phyloP scores from a whole-genome alignment of 1,140 invertebrate genomes.

The Neodiprion virginianus region DNA sequence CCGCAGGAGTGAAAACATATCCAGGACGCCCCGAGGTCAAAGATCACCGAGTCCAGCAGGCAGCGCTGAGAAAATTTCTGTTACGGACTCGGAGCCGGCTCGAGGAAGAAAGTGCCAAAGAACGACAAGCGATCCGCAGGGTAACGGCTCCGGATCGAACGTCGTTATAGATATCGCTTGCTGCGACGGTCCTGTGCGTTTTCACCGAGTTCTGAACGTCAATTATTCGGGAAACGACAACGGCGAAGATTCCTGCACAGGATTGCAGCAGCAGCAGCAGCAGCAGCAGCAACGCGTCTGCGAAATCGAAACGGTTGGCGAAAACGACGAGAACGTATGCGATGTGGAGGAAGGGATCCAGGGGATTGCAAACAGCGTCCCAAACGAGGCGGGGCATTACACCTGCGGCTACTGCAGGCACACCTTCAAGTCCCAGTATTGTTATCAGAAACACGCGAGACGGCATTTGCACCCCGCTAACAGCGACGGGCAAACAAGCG shows the following conservation, averaged over 20 bases:
- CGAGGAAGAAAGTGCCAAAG: slow-evolving; percentile 15
- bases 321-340: slow-evolving; percentile 50
- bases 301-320: slow-evolving; percentile 28
- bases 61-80: slow-evolving; percentile 18
- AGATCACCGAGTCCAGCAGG: slow-evolving; percentile 5
- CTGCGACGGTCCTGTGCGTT: slow-evolving; percentile 86
- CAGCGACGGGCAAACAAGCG: slow-evolving; percentile 27
- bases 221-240: slow-evolving; percentile 66
- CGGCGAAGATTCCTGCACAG: slow-evolving; percentile 37
- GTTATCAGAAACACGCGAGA: slow-evolving; percentile 80
- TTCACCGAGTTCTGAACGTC: slow-evolving; percentile 79
- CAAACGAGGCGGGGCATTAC: slow-evolving; percentile 55
- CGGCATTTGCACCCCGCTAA: slow-evolving; percentile 68
- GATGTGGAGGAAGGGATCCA: slow-evolving; percentile 11
- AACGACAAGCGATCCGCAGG: slow-evolving; percentile 21
- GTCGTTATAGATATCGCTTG: slow-evolving; percentile 83
- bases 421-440: slow-evolving; percentile 83
- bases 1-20: slow-evolving; percentile 10
- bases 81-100: slow-evolving; percentile 13
- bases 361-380: slow-evolving; percentile 13
- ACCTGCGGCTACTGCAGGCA: slow-evolving; percentile 80
- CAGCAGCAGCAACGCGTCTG: slow-evolving; percentile 33
- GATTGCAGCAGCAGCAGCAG: slow-evolving; percentile 28
- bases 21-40: slow-evolving; percentile 3
- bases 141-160: slow-evolving; percentile 29